phyloP scores from a whole-genome alignment of 2,797 vertebrate genomes.

The Eremophila alpestris region DNA sequence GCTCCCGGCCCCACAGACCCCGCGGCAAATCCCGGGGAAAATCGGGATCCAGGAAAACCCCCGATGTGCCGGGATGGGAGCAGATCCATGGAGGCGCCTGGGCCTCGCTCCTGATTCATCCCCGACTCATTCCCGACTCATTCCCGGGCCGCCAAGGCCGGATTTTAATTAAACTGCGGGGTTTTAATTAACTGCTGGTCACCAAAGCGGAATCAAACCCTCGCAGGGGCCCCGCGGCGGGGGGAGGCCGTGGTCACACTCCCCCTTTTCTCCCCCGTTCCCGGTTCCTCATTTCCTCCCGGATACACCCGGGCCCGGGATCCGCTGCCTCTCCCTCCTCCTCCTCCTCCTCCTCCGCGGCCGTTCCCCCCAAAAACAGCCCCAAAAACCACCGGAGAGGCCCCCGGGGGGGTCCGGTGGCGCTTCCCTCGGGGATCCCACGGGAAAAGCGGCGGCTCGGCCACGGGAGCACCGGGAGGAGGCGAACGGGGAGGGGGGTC shows the following conservation, averaged over 20 bases:
- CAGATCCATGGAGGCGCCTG: not conserved
- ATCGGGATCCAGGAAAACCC: not conserved
- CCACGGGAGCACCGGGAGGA: not conserved
- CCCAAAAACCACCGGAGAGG: rapidly evolving
- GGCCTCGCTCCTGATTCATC: not conserved
- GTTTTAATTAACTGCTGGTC: not conserved
- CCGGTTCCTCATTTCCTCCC: not conserved
- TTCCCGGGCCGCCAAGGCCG: not conserved
- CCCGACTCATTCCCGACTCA: not conserved
- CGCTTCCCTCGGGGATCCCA: not conserved
- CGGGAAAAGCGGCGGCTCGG: not conserved
- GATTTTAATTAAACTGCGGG: not conserved
- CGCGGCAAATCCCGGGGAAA: rapidly evolving
- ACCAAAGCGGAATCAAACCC: not conserved
- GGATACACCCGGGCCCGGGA: rapidly evolving
- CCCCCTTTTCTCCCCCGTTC: not conserved
- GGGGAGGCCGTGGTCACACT: rapidly evolving
- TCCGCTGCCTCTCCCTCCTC: no score
- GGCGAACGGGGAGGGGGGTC: not conserved
- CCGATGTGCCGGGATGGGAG: rapidly evolving
- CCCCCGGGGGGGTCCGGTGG: not conserved
- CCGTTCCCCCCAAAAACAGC: not conserved
- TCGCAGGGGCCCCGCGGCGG: not conserved
- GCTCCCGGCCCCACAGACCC: rapidly evolving
- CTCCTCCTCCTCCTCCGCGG: no score